phyloP scores from a whole-genome alignment of 2,797 vertebrate genomes.

The Enteromius treurensis region DNA sequence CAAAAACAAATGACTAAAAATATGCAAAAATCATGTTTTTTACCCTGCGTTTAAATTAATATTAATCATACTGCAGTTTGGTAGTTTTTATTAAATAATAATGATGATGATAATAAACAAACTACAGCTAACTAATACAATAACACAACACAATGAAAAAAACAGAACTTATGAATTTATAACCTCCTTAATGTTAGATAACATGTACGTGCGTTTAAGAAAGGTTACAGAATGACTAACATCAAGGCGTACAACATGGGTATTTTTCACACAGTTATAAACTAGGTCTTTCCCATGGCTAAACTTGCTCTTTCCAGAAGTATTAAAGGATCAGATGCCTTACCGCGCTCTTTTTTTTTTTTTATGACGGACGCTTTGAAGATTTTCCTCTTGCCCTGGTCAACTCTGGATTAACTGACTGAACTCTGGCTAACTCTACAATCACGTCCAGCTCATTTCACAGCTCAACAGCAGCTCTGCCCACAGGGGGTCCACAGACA shows the following conservation, averaged over 20 bases:
- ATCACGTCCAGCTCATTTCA: constrained; percentile 54
- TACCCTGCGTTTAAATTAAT: no score
- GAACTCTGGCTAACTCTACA: constrained; percentile 69
- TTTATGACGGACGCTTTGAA: constrained; percentile 57
- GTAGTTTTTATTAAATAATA: no score
- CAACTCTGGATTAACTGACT: constrained; percentile 64
- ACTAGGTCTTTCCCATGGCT: constrained; percentile 29
- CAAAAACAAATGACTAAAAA: no score
- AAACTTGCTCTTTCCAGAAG: constrained; percentile 27
- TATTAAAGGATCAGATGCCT: constrained; percentile 47
- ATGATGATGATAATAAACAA: no score
- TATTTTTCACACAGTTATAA: not conserved
- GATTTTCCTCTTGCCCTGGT: constrained; percentile 57
- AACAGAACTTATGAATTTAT: no score
- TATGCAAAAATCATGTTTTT: no score
- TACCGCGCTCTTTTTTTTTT: constrained; percentile 19
- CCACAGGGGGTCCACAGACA: not conserved
- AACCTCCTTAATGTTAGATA: not conserved
- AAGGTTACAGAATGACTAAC: not conserved
- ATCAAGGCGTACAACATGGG: not conserved
- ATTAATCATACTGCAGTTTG: no score
- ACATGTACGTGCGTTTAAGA: not conserved
- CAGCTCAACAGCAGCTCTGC: constrained; percentile 41
- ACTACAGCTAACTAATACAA: no score
- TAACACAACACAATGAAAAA: no score